Base-by-base conservation (phyloP, 2,113 vertebrate genomes). In the Trematocara stigmaticum region DNA sequence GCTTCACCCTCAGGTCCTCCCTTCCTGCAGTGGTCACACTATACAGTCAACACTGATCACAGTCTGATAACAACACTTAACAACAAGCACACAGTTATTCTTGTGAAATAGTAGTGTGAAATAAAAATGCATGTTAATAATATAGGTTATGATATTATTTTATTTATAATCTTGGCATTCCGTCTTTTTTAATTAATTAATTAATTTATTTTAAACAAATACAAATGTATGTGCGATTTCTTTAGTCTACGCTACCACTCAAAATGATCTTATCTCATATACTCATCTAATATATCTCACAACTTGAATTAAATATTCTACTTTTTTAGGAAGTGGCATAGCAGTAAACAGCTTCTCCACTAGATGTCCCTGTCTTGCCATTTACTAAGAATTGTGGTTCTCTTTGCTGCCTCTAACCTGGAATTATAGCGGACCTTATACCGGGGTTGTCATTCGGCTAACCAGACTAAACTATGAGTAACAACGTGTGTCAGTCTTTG, bases 281-380 rank as follows among this genome's bases (percentile, higher is more conserved):
- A 59, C 56, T 59, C 15, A 59, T 59, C 56, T 57, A 13, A 56
- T 29, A 29, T 56, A 15, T 31, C 15, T 61, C 15, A 45, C 13
- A 45, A 45, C 40, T 45, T 71, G 13, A 6, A 6, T 45, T 26
- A 71, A 26, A 71, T 45, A 26, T 1, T 26, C 20, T 31, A 49
- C 9, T 3, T 31, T 31, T 76, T 53, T n/a, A 20, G 10, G 53
- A 10, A 42, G 18, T 11, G 16, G 76, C 10, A 10, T 2, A 18
- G 13, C 42, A 84, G 9, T 52, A 56, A 20, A 76, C 16, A 23
- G 1, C 6, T 56, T 76, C 0, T 81, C 92, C 94, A 93, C 86
- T 82, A 92, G 93, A 83, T 89, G 92, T 51, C 90, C 11, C 74
- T 89, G 57, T 85, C 23, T 29, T 18, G 2, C 8, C 13, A 84